Evolutionary conservation across 1,140 invertebrate genomes (phyloP), one percentile per base, ranked within the genome.

Genomic region (Drosophila arizonae): DNA sequence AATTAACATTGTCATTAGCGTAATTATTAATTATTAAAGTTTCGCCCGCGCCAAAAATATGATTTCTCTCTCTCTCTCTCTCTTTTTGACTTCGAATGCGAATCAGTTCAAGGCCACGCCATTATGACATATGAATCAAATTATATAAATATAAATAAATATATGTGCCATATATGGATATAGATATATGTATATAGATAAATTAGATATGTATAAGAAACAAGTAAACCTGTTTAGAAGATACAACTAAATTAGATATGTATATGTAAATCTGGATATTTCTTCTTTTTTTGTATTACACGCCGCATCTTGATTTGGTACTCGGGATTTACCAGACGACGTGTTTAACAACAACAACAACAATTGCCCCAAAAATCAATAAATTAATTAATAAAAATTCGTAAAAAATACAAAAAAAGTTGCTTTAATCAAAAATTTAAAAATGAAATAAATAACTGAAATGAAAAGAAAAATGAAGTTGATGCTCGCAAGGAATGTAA

Each of bases 41-140:
- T 56, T 69, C 57, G 57, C 71, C 71, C 65, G 65, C 71, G 56
- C 70, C 64, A 56, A 68, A 24, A 30, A 58, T 60, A 3, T 9
- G 10, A 5, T 24, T 48, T 48, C 24, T 46, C 21, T 24, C 24
- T 21, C 3, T 48, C n/a, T 48, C 4, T 24, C 9, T 10, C 4
- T 26, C 4, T 5, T 11, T 24, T 11, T 24, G 4, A 70, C 52
- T 57, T 54, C 15, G 13, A 21, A 50, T 50, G 21, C 11, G 52
- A 86, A 88, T 87, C 79, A 87, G 82, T 87, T 82, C 82, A 87
- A 87, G 82, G 82, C 76, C 82, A 41, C 51, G 41, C 39, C 9
- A 75, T 64, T 60, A 65, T 65, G 41, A 52, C 63, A 46, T 56
- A 43, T 60, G 52, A 72, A 69, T 62, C 30, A 80, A 68, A 60